phyloP scores from a whole-genome alignment of 2,113 vertebrate genomes.

The Sporophila hypoxantha region DNA sequence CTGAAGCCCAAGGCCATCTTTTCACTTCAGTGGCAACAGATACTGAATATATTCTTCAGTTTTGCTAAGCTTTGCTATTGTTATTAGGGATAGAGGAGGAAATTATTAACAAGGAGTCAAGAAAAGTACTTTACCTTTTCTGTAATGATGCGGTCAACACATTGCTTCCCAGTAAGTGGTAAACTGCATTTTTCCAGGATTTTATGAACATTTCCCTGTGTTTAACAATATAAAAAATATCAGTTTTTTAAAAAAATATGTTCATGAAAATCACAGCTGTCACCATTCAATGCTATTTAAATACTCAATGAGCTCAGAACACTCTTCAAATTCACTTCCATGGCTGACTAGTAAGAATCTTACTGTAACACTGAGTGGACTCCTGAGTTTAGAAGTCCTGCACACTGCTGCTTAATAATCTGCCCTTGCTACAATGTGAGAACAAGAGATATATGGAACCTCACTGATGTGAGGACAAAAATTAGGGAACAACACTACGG shows the following conservation, averaged over 20 bases:
- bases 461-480: not conserved
- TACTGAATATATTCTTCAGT: not conserved
- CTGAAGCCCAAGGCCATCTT: not conserved
- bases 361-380: not conserved
- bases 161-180: constrained; percentile 91
- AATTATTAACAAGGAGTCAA: not conserved
- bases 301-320: not conserved
- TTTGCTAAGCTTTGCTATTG: not conserved
- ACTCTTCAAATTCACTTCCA: not conserved
- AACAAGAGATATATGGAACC: not conserved
- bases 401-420: not conserved
- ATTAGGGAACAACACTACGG: not conserved
- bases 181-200: constrained; percentile 90
- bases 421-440: not conserved
- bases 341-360: not conserved
- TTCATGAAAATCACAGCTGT: not conserved
- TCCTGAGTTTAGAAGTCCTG: not conserved
- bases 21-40: not conserved
- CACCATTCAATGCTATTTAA: not conserved
- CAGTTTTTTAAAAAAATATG: not conserved
- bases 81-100: not conserved
- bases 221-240: constrained; percentile 22
- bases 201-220: constrained; percentile 90
- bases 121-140: constrained; percentile 82
- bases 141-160: constrained; percentile 94